phyloP scores from a whole-genome alignment of 1,140 invertebrate genomes.

The Cyphomyrmex costatus region DNA sequence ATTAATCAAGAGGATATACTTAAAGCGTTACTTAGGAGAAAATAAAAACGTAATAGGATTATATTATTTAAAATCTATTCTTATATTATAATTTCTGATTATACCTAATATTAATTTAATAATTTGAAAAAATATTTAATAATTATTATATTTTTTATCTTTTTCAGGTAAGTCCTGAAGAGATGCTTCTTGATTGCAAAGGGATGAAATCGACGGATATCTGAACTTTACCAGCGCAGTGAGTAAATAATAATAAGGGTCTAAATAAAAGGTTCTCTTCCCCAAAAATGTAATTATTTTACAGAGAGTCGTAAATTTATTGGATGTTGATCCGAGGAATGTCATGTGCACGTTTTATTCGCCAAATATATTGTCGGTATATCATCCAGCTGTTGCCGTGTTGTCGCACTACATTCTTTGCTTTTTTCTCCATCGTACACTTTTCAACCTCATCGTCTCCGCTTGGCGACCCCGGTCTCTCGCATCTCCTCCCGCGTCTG shows the following conservation, averaged over 20 bases:
- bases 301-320: background rate
- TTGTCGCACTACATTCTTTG: background rate
- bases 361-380: slow-evolving; percentile 3
- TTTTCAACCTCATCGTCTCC: background rate
- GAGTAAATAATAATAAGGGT: slow-evolving; percentile 1
- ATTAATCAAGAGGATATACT: background rate
- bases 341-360: slow-evolving; percentile 33
- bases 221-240: background rate
- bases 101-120: background rate
- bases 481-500: background rate
- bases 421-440: background rate
- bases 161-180: slow-evolving; percentile 68
- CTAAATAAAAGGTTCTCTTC: background rate
- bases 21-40: background rate
- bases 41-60: slow-evolving; percentile 5
- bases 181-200: background rate
- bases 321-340: background rate
- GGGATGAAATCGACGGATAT: background rate
- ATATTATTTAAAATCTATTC: background rate
- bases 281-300: background rate
- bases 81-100: slow-evolving; percentile 8
- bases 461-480: background rate
- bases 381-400: slow-evolving; percentile 45
- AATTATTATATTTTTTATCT: slow-evolving; percentile 35
- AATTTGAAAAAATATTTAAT: background rate